Percentiles rank a stretch among this genome's conserved stretches.
phyloP scores from a whole-genome alignment of 2,113 vertebrate genomes.

The Cynopterus brachyotis region DNA sequence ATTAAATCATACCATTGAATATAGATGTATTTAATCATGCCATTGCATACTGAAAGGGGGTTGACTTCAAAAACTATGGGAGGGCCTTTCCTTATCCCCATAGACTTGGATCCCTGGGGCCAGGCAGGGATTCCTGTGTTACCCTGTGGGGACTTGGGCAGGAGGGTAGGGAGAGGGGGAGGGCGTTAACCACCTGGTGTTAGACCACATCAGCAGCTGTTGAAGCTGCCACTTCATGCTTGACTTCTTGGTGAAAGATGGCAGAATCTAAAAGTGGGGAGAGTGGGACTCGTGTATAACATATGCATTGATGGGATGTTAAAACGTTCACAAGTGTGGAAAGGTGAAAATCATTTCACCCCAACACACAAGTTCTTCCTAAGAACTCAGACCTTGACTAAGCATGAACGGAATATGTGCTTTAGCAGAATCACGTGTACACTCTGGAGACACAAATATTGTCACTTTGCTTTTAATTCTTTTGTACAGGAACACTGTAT shows the following conservation, averaged over 20 bases:
- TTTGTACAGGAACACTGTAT: conserved; percentile 8
- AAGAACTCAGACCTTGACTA: background rate
- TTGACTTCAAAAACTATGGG: conserved; percentile 56
- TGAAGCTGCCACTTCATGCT: background rate
- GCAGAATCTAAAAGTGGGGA: conserved; percentile 20
- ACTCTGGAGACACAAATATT: background rate
- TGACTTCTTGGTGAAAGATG: conserved; percentile 9
- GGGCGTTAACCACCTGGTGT: conserved; percentile 1
- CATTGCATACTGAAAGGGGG: background rate
- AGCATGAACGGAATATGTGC: background rate
- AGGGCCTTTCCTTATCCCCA: conserved; percentile 51
- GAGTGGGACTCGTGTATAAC: background rate
- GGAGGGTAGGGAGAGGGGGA: background rate
- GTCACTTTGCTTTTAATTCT: background rate
- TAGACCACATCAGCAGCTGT: conserved; percentile 25
- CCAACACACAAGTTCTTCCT: background rate
- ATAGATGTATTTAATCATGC: background rate
- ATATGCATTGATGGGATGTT: background rate
- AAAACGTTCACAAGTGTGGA: background rate
- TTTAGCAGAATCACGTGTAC: background rate
- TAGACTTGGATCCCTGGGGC: conserved; percentile 71
- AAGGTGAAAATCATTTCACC: background rate
- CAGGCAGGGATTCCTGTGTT: conserved; percentile 10
- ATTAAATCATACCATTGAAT: too few relatives aligned
- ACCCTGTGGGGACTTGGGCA: background rate